Conservation (phyloP, 2,888 invertebrate genomes). For the Drosophila anceps region DNA sequence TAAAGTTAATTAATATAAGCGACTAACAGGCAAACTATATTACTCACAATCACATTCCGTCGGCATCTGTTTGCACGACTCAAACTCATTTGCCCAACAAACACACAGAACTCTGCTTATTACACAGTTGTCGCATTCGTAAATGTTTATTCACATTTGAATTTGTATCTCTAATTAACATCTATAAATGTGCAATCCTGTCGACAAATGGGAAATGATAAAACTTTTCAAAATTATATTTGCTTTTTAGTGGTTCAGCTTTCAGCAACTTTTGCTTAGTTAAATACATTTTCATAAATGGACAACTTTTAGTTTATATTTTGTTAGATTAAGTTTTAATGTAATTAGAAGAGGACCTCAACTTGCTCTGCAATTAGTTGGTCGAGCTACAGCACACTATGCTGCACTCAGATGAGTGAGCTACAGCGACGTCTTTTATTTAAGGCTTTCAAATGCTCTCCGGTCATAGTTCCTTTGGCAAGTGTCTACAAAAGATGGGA, state of each 20-base stretch:
- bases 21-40: conserved; percentile 33
- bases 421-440: too few relatives aligned
- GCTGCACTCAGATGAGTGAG: too few relatives aligned
- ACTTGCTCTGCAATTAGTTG: neutral
- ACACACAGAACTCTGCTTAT: conserved; percentile 14
- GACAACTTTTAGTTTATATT: neutral
- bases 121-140: conserved; percentile 20
- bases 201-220: neutral
- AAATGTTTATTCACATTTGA: conserved; percentile 33
- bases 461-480: too few relatives aligned
- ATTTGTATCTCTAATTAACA: conserved; percentile 23
- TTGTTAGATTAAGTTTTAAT: neutral
- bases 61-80: conserved; percentile 34
- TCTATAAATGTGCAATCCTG: conserved; percentile 11
- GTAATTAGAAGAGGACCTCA: neutral
- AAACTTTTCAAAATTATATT: conserved; percentile 12
- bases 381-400: too few relatives aligned
- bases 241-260: neutral
- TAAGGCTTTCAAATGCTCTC: too few relatives aligned
- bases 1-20: conserved; percentile 46
- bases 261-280: neutral
- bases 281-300: neutral
- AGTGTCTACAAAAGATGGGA: too few relatives aligned
- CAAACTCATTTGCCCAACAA: conserved; percentile 50
- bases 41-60: conserved; percentile 5